phyloP scores from a whole-genome alignment of 2,113 vertebrate species.

The Eupsittula cactorum region DNA sequence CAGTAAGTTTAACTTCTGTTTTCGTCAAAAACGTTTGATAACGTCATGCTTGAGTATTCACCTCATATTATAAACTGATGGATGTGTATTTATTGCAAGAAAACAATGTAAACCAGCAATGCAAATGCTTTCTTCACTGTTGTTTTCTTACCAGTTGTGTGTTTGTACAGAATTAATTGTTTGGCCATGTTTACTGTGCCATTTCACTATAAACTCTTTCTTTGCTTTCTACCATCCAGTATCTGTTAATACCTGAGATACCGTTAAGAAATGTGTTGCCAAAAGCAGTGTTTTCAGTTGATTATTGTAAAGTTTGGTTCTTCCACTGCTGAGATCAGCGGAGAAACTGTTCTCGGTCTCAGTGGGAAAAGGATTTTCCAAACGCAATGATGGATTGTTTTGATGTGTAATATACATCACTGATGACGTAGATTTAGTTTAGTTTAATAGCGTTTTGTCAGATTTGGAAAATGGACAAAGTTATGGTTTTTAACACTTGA shows the following conservation, averaged over 20 bases:
- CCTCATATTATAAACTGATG: neutral
- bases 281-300: neutral
- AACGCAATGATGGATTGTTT: neutral
- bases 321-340: neutral
- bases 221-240: neutral
- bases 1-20: neutral
- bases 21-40: neutral
- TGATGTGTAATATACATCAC: rapidly evolving
- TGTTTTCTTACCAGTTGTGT: neutral
- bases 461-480: neutral
- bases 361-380: neutral
- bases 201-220: neutral
- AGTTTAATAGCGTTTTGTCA: neutral
- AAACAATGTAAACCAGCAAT: neutral
- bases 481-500: neutral
- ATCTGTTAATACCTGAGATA: no score
- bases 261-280: neutral
- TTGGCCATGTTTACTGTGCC: neutral
- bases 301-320: neutral
- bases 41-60: neutral
- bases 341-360: neutral
- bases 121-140: neutral
- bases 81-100: neutral
- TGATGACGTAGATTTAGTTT: neutral
- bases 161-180: neutral